A percentile compares a stretch with the other conserved stretches of the same genome.
These are phyloP conservation scores for Salmo trutta DNA, from an alignment of 2,797 vertebrate species.

Conservation along the genomic window DNA sequence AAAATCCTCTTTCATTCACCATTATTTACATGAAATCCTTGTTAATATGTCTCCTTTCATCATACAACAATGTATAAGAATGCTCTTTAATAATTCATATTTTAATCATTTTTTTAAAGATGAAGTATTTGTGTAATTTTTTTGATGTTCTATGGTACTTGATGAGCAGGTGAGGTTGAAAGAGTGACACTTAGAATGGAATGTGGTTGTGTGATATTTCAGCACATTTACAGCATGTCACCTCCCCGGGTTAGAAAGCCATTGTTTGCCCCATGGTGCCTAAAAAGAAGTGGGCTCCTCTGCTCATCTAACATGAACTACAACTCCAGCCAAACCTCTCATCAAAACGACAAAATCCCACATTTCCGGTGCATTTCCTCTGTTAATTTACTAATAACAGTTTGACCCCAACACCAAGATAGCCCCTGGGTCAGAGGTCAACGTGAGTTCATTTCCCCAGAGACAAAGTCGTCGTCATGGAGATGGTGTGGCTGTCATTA, in stretches of 20 bases:
- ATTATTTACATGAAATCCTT: not conserved
- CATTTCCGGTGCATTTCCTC: slow-evolving; percentile 18
- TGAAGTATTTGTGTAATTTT: not conserved
- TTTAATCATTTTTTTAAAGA: not conserved
- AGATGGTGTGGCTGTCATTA: slow-evolving; percentile 53
- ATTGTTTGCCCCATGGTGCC: slow-evolving; percentile 60
- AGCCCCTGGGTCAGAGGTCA: slow-evolving; percentile 38
- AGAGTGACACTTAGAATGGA: not conserved
- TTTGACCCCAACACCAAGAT: slow-evolving; percentile 17
- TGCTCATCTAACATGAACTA: slow-evolving; percentile 21
- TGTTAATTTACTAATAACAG: slow-evolving; percentile 32
- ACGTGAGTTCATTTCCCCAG: slow-evolving; percentile 42
- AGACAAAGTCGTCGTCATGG: slow-evolving; percentile 49
- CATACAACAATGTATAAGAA: not conserved
- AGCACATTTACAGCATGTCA: not conserved
- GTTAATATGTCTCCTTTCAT: not conserved
- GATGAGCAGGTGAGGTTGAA: not conserved
- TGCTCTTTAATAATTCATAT: not conserved
- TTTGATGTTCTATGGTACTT: not conserved
- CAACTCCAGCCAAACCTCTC: too few relatives aligned
- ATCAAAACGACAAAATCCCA: slow-evolving; percentile 7
- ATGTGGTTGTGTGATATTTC: slow-evolving; percentile 3
- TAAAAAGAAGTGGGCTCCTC: slow-evolving; percentile 46
- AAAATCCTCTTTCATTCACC: not conserved
- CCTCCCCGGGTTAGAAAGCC: slow-evolving; percentile 20